Conservation (phyloP, 2,113 vertebrate genomes). For the Lagopus muta region DNA sequence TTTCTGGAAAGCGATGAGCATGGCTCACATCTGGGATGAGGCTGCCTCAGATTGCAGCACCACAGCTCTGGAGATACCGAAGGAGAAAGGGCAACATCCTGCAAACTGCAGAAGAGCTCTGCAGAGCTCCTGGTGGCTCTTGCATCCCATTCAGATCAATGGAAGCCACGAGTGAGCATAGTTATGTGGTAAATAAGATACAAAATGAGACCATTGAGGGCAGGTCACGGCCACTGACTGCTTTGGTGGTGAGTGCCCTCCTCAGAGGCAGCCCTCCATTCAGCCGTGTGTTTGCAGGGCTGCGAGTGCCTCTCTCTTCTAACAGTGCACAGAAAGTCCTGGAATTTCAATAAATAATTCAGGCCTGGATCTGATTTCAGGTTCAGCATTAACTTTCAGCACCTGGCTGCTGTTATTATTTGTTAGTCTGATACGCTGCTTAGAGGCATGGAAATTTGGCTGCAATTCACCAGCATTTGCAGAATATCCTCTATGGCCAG, state of each 20-base stretch:
- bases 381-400: constrained; percentile 77
- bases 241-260: not conserved
- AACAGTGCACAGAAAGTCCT: constrained; percentile 66
- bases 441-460: constrained; percentile 70
- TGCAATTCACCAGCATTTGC: constrained; percentile 54
- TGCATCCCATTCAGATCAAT: not conserved
- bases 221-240: not conserved
- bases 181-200: not conserved
- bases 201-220: not conserved
- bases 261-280: not conserved
- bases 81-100: not conserved
- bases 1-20: rapidly evolving
- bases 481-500: constrained; percentile 9
- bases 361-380: constrained; percentile 74
- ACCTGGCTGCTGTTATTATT: constrained; percentile 59
- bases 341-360: constrained; percentile 88
- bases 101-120: not conserved
- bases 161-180: not conserved
- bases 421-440: not conserved
- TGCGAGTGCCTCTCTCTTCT: constrained; percentile 23
- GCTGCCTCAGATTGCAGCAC: not conserved
- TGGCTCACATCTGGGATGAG: rapidly evolving
- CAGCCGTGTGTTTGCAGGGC: not conserved
- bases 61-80: not conserved
- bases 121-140: not conserved